phyloP scores from a whole-genome alignment of 2,888 invertebrate species.

The Eurytoma adleriae region DNA sequence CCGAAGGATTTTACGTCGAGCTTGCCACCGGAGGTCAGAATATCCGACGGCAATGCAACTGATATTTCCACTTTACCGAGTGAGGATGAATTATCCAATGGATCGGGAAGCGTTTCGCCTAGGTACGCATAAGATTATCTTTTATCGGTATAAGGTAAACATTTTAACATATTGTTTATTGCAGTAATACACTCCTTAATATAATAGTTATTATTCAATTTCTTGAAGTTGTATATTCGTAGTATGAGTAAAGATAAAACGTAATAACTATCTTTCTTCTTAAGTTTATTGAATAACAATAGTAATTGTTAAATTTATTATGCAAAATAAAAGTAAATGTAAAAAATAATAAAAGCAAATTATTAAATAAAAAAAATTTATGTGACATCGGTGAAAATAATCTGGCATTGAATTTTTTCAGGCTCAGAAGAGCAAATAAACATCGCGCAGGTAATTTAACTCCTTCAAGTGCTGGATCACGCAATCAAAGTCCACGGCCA shows the following conservation, averaged over 20 bases:
- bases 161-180: not conserved
- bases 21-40: constrained; percentile 74
- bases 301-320: too few species aligned
- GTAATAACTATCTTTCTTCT: too few species aligned
- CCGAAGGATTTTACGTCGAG: constrained; percentile 72
- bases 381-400: not conserved
- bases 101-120: constrained; percentile 79
- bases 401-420: constrained; percentile 47
- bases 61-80: constrained; percentile 74
- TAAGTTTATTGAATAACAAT: too few species aligned
- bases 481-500: constrained; percentile 81
- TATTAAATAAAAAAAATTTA: not conserved
- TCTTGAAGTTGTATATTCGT: not conserved
- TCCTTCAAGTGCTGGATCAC: constrained; percentile 77
- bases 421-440: constrained; percentile 76
- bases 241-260: not conserved
- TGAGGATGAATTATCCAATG: constrained; percentile 80
- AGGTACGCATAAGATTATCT: constrained; percentile 46
- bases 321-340: not conserved
- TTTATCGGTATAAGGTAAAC: constrained; percentile 20
- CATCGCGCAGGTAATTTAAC: constrained; percentile 75
- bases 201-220: not conserved
- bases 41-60: constrained; percentile 77
- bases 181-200: not conserved
- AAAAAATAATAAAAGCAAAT: too few species aligned